Base-by-base conservation (phyloP, 2,113 vertebrate species). In the Speoplatyrhinus poulsoni region DNA sequence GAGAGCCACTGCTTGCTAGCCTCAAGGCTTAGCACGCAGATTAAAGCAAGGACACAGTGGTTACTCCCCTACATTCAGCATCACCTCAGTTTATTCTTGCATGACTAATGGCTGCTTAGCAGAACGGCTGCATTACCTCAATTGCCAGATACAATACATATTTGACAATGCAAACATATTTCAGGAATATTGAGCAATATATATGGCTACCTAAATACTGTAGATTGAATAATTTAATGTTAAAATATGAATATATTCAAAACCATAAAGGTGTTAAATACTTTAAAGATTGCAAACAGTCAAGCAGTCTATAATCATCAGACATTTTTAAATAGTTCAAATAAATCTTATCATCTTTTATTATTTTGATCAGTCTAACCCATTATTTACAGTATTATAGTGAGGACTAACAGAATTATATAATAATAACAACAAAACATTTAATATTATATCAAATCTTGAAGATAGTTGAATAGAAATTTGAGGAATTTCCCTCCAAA, bases 21-120 rank as follows among this genome's bases (percentile, higher is more conserved):
- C 41, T 15, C 54, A 77, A 80, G 49, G 13, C 60, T 54, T 62
- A 19, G 75, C 67, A 62, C 8, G 16, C 46, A 47, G 67, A 73
- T 82, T 75, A 79, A 72, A 65, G 48, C 60, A 60, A 58, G 46
- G 41, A 53, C 47, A 52, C 6, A 11, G 17, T 12, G 19, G 11
- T 68, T 19, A n/a, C 49, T 58, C 12, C n/a, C 19, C 65, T 63
- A 26, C 73, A 63, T 68, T 69, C 63, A 75, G 69, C 1, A n/a
- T 68, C 26, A 16, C 48, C 11, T 56, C 16, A 12, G 26, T 0
- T 50, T 32, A 50, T 16, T 3, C 11, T 9, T 41, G n/a, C 32
- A 9, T 50, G 46, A 19, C 26, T 65, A 65, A 64, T 47, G 12
- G 64, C 33, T 57, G 50, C 56, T 77, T 3, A 2, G 49, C 6